Conservation (phyloP, 1,140 invertebrate genomes). For the Drosophila navojoa region DNA sequence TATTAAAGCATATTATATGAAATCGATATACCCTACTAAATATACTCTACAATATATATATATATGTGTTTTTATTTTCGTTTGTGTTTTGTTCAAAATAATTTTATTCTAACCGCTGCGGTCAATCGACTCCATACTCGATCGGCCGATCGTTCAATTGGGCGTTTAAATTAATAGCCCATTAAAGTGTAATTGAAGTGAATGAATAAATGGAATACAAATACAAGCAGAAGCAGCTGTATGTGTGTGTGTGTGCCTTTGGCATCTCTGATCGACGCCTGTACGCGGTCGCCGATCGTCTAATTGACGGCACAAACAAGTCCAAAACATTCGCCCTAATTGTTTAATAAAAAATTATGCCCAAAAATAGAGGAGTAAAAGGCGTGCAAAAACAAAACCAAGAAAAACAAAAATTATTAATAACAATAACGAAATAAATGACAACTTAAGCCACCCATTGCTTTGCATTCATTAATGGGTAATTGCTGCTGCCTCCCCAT, state of each 20-base stretch:
- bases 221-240: conserved; percentile 4
- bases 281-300: conserved; percentile 26
- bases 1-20: too few species aligned
- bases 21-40: too few species aligned
- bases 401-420: conserved; percentile 3
- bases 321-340: conserved; percentile 40
- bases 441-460: conserved; percentile 20
- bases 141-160: conserved; percentile 56
- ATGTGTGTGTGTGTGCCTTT: not conserved
- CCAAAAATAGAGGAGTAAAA: conserved; percentile 58
- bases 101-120: not conserved
- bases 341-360: conserved; percentile 75
- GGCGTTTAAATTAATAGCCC: conserved; percentile 56
- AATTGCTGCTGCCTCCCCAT: conserved; percentile 19
- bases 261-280: conserved; percentile 32
- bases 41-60: too few species aligned
- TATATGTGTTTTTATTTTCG: not conserved
- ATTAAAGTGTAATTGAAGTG: conserved; percentile 63
- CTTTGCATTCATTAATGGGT: conserved; percentile 43
- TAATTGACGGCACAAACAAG: conserved; percentile 57
- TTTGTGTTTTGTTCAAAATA: not conserved
- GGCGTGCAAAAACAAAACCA: conserved; percentile 48
- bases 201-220: conserved; percentile 57
- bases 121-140: conserved; percentile 35
- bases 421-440: conserved; percentile 11